Base-by-base conservation (phyloP, 2,113 vertebrate genomes). In the Hassar affinis region DNA sequence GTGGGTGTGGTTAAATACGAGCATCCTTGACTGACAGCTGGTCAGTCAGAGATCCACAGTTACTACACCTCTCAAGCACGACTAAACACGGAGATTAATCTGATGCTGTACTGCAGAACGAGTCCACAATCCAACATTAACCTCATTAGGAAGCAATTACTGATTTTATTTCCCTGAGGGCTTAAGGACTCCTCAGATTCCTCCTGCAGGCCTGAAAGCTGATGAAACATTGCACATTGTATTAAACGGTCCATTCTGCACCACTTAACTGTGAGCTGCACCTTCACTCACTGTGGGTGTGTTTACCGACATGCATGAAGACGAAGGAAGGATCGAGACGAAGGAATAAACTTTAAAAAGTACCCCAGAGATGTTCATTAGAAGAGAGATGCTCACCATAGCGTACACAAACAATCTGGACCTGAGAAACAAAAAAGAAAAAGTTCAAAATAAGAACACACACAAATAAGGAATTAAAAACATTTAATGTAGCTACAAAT, bases 61-160 rank as follows among this genome's bases (percentile, higher is more conserved):
- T 38, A 12, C 61, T 30, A 15, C 27, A 11, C 61, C 15, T 11
- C 66, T 69, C 18, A 1, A 69, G 35, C 3, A 66, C 10, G 11
- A 52, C 27, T 33, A 76, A 33, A 76, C 18, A 22, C 72, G 6
- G 49, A 54, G 54, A 76, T 25, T 4, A 56, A 75, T 14, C 27
- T 8, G n/a, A 75, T 1, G 47, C 3, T 27, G 69, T n/a, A 15
- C 20, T 47, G 42, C 25, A 47, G 20, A 74, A 27, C 5, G n/a
- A 75, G 72, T 51, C 15, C n/a, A 52, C 15, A 30, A 52, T 17
- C 72, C 72, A 75, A 51, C 49, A 75, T 51, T 30, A 75, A 51
- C 72, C 47, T 75, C 72, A 75, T 75, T 75, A 75, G n/a, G 47
- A 75, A 52, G 45, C 25, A 27, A 75, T 75, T 1, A 51, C 3